A percentile compares a stretch with the other conserved stretches of the same genome.
Evolutionary conservation across 1,140 invertebrate genomes (phyloP).

Genomic region (Ips nitidus): DNA sequence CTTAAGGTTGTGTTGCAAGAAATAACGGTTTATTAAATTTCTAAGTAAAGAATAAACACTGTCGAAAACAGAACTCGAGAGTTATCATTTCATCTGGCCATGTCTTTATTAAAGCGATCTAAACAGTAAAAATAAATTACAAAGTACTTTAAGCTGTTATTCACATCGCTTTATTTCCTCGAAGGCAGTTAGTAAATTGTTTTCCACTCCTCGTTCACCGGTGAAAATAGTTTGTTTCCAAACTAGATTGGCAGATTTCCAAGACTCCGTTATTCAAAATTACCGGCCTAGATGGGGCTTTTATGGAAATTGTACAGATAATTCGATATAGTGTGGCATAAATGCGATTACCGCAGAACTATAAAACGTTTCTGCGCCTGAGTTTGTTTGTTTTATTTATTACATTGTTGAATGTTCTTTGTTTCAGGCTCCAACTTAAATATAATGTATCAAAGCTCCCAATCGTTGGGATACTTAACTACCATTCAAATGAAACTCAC

Average conservation of each 20-base stretch:
- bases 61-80: too few species aligned
- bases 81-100: too few species aligned
- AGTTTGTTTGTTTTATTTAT: too few species aligned
- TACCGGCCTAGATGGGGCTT: slow-evolving; percentile 19
- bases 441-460: slow-evolving; percentile 90
- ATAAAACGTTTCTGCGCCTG: slow-evolving; percentile 4
- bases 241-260: slow-evolving; percentile 25
- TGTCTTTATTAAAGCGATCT: too few species aligned
- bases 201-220: slow-evolving; percentile 2
- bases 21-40: too few species aligned
- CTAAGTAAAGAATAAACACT: too few species aligned
- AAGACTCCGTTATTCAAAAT: slow-evolving; percentile 14
- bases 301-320: slow-evolving; percentile 27
- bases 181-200: neutral
- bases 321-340: slow-evolving; percentile 28
- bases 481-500: slow-evolving; percentile 91
- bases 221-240: slow-evolving; percentile 13
- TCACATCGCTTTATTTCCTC: neutral
- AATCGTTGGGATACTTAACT: slow-evolving; percentile 88
- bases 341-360: slow-evolving; percentile 19
- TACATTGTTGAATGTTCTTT: neutral
- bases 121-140: too few species aligned
- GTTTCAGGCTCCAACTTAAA: slow-evolving; percentile 84
- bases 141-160: too few species aligned
- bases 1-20: too few species aligned